Percentiles rank a stretch among this genome's conserved stretches.
Evolutionary conservation across 2,888 invertebrate species (phyloP).

Genomic region (Cantharis rustica): DNA sequence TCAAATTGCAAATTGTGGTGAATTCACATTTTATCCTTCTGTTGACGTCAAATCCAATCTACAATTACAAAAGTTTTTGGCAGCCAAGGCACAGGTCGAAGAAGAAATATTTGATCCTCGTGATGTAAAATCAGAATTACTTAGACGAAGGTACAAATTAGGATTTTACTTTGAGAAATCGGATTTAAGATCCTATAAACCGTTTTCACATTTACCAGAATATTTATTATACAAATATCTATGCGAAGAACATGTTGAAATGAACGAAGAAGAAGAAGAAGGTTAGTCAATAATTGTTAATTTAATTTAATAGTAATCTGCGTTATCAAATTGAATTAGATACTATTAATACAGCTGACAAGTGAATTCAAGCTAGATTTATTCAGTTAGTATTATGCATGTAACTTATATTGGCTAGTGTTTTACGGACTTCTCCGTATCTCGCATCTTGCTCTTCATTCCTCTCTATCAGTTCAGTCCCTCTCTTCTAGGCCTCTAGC

Average conservation of each 20-base stretch:
- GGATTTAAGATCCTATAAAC: conserved; percentile 38
- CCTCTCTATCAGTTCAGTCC: too few relatives aligned
- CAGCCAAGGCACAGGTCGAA: neutral
- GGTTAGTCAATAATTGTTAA: neutral
- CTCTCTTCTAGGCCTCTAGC: too few relatives aligned
- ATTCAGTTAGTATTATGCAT: too few relatives aligned
- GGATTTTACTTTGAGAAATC: conserved; percentile 37
- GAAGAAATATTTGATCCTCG: conserved; percentile 31
- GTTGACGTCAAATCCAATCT: conserved; percentile 11
- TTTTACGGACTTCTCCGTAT: too few relatives aligned
- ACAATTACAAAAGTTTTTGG: conserved; percentile 19
- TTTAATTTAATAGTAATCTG: neutral
- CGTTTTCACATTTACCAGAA: conserved; percentile 36
- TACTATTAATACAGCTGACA: too few relatives aligned
- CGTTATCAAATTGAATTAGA: too few relatives aligned
- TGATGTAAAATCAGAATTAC: conserved; percentile 33
- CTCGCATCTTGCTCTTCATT: too few relatives aligned
- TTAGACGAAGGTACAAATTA: conserved; percentile 31
- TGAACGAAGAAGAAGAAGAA: neutral
- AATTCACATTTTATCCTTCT: conserved; percentile 37
- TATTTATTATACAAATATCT: conserved; percentile 6
- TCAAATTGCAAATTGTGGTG: conserved; percentile 44
- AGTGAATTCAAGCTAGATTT: too few relatives aligned
- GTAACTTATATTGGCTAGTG: too few relatives aligned
- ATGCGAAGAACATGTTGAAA: neutral